A percentile compares a stretch with the other conserved stretches of the same genome.
These are phyloP conservation scores for Heliconius nattereri DNA, from an alignment of 1,140 invertebrate genomes.

Conservation along the genomic window DNA sequence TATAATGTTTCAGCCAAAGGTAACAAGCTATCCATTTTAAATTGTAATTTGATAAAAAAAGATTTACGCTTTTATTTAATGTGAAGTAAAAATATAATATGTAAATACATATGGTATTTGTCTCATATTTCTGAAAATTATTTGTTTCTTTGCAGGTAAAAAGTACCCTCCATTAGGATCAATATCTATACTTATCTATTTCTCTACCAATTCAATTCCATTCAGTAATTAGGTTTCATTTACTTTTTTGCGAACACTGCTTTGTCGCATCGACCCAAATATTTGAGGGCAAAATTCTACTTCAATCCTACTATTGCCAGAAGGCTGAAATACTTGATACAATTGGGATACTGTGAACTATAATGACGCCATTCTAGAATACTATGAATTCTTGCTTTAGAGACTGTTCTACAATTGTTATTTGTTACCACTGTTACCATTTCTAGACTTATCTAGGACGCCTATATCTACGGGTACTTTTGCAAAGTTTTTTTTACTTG, in stretches of 20 bases:
- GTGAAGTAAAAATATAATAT: too few species aligned
- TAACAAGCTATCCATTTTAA: too few species aligned
- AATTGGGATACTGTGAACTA: conserved; percentile 25
- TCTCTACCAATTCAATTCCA: not conserved
- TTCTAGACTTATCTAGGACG: not conserved
- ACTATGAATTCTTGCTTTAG: conserved; percentile 13
- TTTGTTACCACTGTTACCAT: conserved; percentile 12
- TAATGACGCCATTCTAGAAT: conserved; percentile 7
- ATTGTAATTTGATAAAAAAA: too few species aligned
- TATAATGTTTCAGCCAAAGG: too few species aligned
- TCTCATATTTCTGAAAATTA: not conserved
- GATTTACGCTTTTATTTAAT: too few species aligned
- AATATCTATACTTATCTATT: not conserved
- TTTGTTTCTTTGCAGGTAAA: not conserved
- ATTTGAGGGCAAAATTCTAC: conserved; percentile 15
- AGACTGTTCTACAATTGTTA: conserved; percentile 13
- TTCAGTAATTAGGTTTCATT: not conserved
- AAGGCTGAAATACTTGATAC: conserved; percentile 18
- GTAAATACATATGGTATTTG: too few species aligned
- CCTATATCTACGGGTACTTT: not conserved
- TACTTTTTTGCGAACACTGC: not conserved
- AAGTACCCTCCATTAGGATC: not conserved
- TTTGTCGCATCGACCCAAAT: conserved; percentile 19
- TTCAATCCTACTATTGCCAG: conserved; percentile 20
- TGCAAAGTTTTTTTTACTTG: too few species aligned